phyloP scores from a whole-genome alignment of 2,113 vertebrate species.

The Nothoprocta pentlandii region DNA sequence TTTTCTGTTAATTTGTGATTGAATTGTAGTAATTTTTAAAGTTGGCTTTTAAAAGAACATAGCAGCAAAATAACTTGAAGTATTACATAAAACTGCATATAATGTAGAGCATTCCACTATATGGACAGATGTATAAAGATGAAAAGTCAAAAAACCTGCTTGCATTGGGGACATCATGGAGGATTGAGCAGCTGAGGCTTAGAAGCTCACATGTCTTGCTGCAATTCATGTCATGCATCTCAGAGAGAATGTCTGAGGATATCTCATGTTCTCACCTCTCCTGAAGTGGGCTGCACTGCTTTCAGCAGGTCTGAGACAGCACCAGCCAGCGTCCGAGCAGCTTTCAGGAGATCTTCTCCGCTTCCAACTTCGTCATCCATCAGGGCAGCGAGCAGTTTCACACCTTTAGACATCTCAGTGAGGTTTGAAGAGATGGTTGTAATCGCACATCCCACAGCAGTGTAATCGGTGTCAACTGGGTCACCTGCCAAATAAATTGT shows the following conservation, averaged over 20 bases:
- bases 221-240: neutral
- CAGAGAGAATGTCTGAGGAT: neutral
- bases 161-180: neutral
- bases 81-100: neutral
- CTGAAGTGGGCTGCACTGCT: slow-evolving; percentile 94
- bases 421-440: slow-evolving; percentile 99
- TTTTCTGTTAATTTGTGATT: neutral
- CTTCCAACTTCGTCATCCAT: slow-evolving; percentile 97
- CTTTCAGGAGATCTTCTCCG: slow-evolving; percentile 94
- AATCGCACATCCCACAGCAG: slow-evolving; percentile 97
- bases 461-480: slow-evolving; percentile 96
- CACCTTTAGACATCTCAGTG: slow-evolving; percentile 98
- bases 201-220: neutral
- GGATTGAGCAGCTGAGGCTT: neutral
- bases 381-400: slow-evolving; percentile 94
- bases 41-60: neutral
- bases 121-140: neutral
- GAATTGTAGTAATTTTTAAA: neutral
- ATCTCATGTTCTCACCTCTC: slow-evolving; percentile 84
- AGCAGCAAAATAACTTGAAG: neutral
- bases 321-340: slow-evolving; percentile 91
- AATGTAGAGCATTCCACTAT: neutral
- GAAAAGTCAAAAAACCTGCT: neutral
- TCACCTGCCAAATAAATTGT: slow-evolving; percentile 83
- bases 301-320: slow-evolving; percentile 95